A percentile compares a stretch with the other conserved stretches of the same genome.
These are phyloP conservation scores for Drosophila borborema DNA, from an alignment of 2,888 invertebrate genomes.

Conservation along the genomic window DNA sequence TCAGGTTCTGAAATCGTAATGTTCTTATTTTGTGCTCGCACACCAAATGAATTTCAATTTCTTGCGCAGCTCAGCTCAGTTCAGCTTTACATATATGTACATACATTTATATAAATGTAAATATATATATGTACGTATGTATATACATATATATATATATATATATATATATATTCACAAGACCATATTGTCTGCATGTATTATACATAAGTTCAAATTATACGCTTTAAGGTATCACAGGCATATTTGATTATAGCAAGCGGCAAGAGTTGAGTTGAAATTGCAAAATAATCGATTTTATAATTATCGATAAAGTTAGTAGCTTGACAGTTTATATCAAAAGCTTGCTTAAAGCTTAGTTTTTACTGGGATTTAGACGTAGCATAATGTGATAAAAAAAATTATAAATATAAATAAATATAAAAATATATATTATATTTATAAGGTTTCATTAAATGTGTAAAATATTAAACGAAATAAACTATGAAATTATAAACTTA, in stretches of 20 bases:
- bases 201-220: slow-evolving; percentile 6
- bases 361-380: neutral
- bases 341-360: too few species aligned
- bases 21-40: slow-evolving; percentile 43
- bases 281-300: neutral
- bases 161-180: slow-evolving; percentile 13
- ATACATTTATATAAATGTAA: slow-evolving; percentile 10
- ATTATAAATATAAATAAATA: neutral
- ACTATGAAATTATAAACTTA: too few species aligned
- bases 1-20: slow-evolving; percentile 19
- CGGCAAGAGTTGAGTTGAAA: too few species aligned
- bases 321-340: neutral
- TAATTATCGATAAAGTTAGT: neutral
- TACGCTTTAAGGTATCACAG: neutral
- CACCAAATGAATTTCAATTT: slow-evolving; percentile 72
- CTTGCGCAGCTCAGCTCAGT: slow-evolving; percentile 6
- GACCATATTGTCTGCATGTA: slow-evolving; percentile 17
- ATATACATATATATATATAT: slow-evolving; percentile 3
- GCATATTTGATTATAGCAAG: neutral
- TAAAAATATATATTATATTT: neutral
- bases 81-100: slow-evolving; percentile 21
- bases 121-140: slow-evolving; percentile 16
- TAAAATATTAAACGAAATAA: neutral
- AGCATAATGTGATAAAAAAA: neutral
- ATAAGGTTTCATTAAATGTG: neutral